Base-by-base conservation (phyloP, 2,888 invertebrate genomes). In the Microctonus aethiopoides region DNA sequence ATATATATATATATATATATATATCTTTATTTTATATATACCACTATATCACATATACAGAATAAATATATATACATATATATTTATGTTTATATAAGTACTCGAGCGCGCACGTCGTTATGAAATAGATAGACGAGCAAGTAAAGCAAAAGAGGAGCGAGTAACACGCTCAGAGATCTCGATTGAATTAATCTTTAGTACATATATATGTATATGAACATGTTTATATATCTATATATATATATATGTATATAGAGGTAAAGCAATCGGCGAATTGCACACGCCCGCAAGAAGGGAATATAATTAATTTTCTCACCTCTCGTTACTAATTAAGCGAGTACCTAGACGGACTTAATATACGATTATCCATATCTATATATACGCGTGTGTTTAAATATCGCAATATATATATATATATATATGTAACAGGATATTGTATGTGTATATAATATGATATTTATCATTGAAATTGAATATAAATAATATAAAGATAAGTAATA, bases 281-380 rank as follows among this genome's bases (percentile, higher is more conserved):
- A 32, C 64, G 60, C 54, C 59, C 61, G 64, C 62, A 52, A 65
- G 20, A 68, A 59, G 64, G 72, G 75, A 75, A 46, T 16, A 46
- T 79, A 79, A 80, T 80, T 79, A 79, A 79, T 79, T 79, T 77
- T 76, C 78, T 77, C 77, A 77, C 76, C 76, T 78, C 78, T 77
- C 77, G 67, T 77, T 74, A 73, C 76, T 78, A 79, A 80, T 78
- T 78, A 75, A 79, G 75, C 75, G 72, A 68, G 66, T 60, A 73
- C 70, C 72, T 72, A 71, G 71, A 65, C 61, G 57, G 51, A 63
- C 59, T 52, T 68, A 66, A 70, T 68, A 57, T 72, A 62, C 52
- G 69, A 62, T 67, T 69, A 13, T 57, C 20, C 32, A 46, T 46
- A 68, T 46, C 63, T 57, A 63, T 4, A 63, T 4, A 22, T 29